phyloP scores from a whole-genome alignment of 2,888 invertebrate species.

The Frankliniella intonsa region DNA sequence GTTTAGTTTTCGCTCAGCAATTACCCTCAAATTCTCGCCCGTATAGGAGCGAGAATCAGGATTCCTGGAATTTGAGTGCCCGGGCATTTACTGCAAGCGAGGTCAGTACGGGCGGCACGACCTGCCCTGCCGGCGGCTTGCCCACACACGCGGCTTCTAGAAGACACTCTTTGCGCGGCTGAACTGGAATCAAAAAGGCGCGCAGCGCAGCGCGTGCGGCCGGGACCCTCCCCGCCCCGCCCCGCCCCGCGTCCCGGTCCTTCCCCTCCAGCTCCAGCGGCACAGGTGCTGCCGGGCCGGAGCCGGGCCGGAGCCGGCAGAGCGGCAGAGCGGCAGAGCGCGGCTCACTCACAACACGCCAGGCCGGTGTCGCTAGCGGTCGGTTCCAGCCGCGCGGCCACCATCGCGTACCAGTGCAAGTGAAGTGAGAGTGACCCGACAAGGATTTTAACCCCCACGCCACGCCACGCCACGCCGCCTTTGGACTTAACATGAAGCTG shows the following conservation, averaged over 20 bases:
- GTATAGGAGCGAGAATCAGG: no score
- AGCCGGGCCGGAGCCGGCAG: background rate
- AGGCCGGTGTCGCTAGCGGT: constrained; percentile 11
- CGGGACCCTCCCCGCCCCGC: background rate
- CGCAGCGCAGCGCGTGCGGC: no score
- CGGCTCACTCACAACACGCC: background rate
- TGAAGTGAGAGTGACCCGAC: background rate
- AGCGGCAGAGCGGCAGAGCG: background rate
- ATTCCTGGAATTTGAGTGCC: no score
- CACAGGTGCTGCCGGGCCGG: background rate
- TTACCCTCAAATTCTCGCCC: no score
- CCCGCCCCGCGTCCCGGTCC: background rate
- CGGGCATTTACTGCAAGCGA: no score
- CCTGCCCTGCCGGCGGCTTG: background rate
- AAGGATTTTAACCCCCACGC: background rate
- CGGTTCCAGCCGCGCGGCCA: background rate
- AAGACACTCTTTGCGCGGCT: no score
- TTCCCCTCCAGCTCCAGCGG: background rate
- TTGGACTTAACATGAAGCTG: background rate
- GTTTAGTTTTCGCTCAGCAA: no score
- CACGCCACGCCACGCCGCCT: background rate
- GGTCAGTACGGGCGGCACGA: background rate
- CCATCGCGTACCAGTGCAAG: background rate
- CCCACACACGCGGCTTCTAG: background rate
- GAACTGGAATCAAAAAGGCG: no score